phyloP scores from a whole-genome alignment of 2,797 vertebrate species.

The Clarias fuscus region DNA sequence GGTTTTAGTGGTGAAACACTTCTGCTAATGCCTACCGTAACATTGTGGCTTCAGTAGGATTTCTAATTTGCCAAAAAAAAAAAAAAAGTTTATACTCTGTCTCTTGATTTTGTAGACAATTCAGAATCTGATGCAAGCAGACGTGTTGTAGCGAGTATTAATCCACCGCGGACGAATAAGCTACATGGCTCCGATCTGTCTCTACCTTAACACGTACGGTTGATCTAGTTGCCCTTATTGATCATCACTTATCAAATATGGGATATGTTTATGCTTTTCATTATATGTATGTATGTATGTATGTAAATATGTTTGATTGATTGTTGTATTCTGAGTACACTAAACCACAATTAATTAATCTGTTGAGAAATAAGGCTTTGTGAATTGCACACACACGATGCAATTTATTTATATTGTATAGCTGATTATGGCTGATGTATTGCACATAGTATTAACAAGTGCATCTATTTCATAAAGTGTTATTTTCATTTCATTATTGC shows the following conservation, averaged over 20 bases:
- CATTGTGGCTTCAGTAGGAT: slow-evolving; percentile 16
- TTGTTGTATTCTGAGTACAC: slow-evolving; percentile 54
- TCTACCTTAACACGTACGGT: slow-evolving; percentile 24
- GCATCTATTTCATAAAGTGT: slow-evolving; percentile 58
- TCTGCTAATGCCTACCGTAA: slow-evolving; percentile 41
- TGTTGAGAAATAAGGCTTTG: slow-evolving; percentile 49
- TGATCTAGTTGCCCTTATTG: slow-evolving; percentile 40
- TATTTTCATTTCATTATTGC: slow-evolving; percentile 54
- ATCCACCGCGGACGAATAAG: slow-evolving; percentile 13
- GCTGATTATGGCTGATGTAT: slow-evolving; percentile 55
- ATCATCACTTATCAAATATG: slow-evolving; percentile 39
- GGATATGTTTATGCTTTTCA: slow-evolving; percentile 55
- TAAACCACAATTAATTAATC: slow-evolving; percentile 47
- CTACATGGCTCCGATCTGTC: slow-evolving; percentile 2
- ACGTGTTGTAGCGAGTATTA: slow-evolving; percentile 32
- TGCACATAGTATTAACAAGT: slow-evolving; percentile 57
- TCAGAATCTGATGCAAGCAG: slow-evolving; percentile 27
- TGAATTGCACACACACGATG: slow-evolving; percentile 55
- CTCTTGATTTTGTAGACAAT: slow-evolving; percentile 40
- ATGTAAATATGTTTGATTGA: slow-evolving; percentile 58
- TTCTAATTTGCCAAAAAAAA: not conserved
- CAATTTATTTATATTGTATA: slow-evolving; percentile 61
- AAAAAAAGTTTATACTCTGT: slow-evolving; percentile 25
- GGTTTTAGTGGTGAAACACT: slow-evolving; percentile 46
- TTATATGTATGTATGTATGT: slow-evolving; percentile 58